Evolutionary conservation across 2,797 vertebrate species (phyloP), one percentile per base, ranked within the genome.

Genomic region (Diplodus sargus): DNA sequence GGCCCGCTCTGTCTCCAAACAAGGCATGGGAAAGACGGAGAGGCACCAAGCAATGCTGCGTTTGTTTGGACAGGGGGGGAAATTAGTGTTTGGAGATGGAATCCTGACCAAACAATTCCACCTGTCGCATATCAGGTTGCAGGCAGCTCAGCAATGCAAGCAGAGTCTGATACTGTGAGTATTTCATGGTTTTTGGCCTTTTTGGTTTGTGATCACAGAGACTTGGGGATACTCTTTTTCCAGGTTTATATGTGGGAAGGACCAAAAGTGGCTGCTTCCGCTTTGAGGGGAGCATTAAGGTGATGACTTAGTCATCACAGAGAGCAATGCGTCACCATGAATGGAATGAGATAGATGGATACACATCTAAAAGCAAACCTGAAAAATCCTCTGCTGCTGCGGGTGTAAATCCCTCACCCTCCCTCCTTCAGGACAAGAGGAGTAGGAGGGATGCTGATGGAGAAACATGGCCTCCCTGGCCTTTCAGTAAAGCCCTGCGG

Each of bases 41-140:
- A 73, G 65, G 70, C 86, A 83, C 84, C 82, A 72, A 53, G 86
- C 83, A 73, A 88, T 80, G 87, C 71, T 28, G 58, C 6, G 47
- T 77, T 87, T 92, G 90, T 92, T 93, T 92, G 78, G 85, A 86
- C 57, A 59, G 65, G 22, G 76, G 76, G 78, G 70, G 49, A 42
- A 72, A 83, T 86, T 74, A 81, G 76, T 87, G 83, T 88, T 89
- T 90, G 83, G 84, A 90, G 84, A 84, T 49, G 51, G 79, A 87
- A 56, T 85, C 83, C 87, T 84, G 87, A 88, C 85, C 85, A 92
- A 93, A 93, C 88, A 89, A 71, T 85, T 89, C 78, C 90, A 94
- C 91, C 92, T 93, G 91, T 90, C 64, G 53, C 62, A 74, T 78
- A 85, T 92, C 81, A 77, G 69, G 67, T 92, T 91, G 79, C 88